A percentile compares a stretch with the other conserved stretches of the same genome.
phyloP scores from a whole-genome alignment of 1,140 invertebrate species.

The Onthophagus taurus region DNA sequence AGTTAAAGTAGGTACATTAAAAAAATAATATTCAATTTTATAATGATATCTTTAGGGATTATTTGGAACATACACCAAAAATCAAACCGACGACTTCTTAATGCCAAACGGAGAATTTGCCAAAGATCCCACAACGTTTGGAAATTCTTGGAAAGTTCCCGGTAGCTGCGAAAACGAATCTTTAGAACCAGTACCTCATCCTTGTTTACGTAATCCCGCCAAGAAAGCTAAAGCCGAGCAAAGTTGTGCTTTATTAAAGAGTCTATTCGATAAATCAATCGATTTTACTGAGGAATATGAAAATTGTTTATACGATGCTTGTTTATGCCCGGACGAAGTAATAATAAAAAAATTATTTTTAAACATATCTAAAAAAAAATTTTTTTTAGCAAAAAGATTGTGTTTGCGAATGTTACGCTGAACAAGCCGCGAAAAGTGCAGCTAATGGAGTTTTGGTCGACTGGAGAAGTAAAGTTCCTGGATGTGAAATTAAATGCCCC shows the following conservation, averaged over 20 bases:
- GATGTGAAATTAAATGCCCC: neutral
- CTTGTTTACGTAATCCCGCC: neutral
- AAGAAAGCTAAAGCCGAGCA: neutral
- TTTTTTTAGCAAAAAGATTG: neutral
- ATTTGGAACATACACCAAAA: neutral
- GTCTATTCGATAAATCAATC: neutral
- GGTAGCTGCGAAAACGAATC: neutral
- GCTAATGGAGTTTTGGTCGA: neutral
- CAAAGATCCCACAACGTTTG: neutral
- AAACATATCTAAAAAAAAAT: too few species aligned
- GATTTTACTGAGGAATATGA: neutral
- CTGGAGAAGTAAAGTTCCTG: neutral
- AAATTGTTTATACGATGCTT: neutral
- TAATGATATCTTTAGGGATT: neutral
- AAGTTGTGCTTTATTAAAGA: neutral
- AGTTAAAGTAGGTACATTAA: neutral
- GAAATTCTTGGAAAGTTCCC: neutral
- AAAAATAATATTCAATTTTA: neutral
- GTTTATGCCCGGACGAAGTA: neutral
- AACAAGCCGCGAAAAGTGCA: neutral
- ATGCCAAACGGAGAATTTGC: neutral
- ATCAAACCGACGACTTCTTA: conserved; percentile 1
- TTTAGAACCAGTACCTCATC: neutral
- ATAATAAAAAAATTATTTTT: neutral
- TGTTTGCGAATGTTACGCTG: neutral